Base-by-base conservation (phyloP, 2,797 vertebrate species). In the Falco novaeseelandiae region DNA sequence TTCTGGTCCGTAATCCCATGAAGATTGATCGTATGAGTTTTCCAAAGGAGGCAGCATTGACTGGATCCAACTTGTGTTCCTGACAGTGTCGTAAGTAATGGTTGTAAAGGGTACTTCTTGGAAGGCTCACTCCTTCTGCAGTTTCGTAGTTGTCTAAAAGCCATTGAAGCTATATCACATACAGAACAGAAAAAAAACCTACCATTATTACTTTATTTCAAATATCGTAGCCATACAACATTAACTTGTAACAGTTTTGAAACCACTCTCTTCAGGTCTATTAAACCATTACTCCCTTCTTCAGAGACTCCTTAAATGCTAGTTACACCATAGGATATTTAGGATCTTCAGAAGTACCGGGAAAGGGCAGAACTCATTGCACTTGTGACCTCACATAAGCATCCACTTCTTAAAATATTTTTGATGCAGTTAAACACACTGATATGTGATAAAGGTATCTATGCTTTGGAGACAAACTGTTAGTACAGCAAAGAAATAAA, bases 141-240 rank as follows among this genome's bases (percentile, higher is more conserved):
- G 98, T 98, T 97, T 98, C 98, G 42, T 98, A 98, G 97, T 98
- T 98, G 96, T 98, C 98, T 98, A 98, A 97, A 89, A 98, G 98
- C 98, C 98, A 98, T 17, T 98, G 98, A 92, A 98, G 98, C 98
- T 98, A 86, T 78, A 96, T 90, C 70, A 97, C 72, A 96, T 63
- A 95, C 80, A 96, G 97, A 87, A 97, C 23, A 95, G 63, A 90
- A 93, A 91, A 90, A 86, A 72, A 78, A 71, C 16, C 36, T 0
- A 22, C 36, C 52, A 82, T 88, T 49, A 87, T 67, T 85, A 91
- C 59, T 82, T 91, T 42, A 83, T 57, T 91, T 78, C 92, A 92
- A 94, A 81, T n/a, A 55, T 70, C n/a, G 51, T n/a, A 29, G 32
- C 34, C 38, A 72, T 72, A 88, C 10, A 79, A 21, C 32, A 67